These are phyloP conservation scores for Moxostoma hubbsi DNA, from an alignment of 2,797 vertebrate genomes.

Conservation along the genomic window DNA sequence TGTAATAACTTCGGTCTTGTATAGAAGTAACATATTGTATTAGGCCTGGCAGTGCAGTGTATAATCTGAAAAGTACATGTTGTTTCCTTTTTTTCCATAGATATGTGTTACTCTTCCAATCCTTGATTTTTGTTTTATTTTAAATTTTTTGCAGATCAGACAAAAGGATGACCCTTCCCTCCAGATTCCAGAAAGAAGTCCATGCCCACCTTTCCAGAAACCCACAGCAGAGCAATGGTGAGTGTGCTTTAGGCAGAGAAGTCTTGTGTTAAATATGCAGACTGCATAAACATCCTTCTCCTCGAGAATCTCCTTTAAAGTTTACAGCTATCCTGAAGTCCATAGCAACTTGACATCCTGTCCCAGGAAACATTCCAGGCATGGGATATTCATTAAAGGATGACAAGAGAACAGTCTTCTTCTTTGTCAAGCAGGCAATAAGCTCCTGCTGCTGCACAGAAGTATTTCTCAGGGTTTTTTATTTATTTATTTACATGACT, in stretches of 20 bases:
- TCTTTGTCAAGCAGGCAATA: conserved; percentile 11
- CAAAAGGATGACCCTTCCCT: conserved; percentile 79
- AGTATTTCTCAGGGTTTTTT: neutral
- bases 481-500: neutral
- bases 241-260: conserved; percentile 52
- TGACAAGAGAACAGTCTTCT: conserved; percentile 9
- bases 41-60: too few species aligned
- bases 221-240: conserved; percentile 78
- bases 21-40: too few species aligned
- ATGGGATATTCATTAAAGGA: conserved; percentile 45
- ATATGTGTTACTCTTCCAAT: too few species aligned
- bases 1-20: too few species aligned
- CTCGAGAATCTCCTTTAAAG: conserved; percentile 32
- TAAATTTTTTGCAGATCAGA: conserved; percentile 65
- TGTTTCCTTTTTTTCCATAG: too few species aligned
- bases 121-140: too few species aligned
- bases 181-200: conserved; percentile 88
- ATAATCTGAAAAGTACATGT: too few species aligned
- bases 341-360: conserved; percentile 20
- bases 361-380: conserved; percentile 27
- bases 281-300: conserved; percentile 1
- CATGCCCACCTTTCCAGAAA: conserved; percentile 84
- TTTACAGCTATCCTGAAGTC: conserved; percentile 25
- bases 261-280: conserved; percentile 8
- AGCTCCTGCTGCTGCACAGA: conserved; percentile 28